phyloP scores from a whole-genome alignment of 2,797 vertebrate species.

The Acomys russatus region DNA sequence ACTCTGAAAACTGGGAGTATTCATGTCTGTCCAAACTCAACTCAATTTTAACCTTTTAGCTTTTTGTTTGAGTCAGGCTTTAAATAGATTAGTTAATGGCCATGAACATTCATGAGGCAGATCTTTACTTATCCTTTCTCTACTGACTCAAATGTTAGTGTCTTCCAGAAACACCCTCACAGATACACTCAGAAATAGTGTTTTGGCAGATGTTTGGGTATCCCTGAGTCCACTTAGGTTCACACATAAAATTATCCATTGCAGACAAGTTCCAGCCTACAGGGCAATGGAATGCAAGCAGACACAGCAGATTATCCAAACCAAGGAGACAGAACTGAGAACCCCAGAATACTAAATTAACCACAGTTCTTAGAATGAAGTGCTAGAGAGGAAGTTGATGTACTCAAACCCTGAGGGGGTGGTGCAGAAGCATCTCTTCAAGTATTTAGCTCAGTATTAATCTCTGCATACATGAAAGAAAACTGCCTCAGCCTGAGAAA shows the following conservation, averaged over 20 bases:
- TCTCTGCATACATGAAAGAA: neutral
- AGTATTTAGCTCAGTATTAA: constrained; percentile 4
- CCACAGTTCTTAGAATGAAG: neutral
- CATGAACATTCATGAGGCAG: neutral
- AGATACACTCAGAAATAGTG: neutral
- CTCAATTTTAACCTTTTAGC: neutral
- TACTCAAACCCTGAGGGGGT: neutral
- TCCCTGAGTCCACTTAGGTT: neutral
- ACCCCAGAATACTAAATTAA: neutral
- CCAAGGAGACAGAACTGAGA: constrained; percentile 17
- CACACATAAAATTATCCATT: neutral
- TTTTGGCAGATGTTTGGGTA: neutral
- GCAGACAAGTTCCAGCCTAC: neutral
- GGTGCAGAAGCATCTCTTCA: neutral
- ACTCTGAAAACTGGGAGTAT: neutral
- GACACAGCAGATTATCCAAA: neutral
- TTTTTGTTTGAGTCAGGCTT: neutral
- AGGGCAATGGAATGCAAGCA: neutral
- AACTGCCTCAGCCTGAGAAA: neutral
- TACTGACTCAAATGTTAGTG: neutral
- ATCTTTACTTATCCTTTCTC: neutral
- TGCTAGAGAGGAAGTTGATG: neutral
- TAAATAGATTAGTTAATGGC: neutral
- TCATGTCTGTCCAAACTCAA: neutral
- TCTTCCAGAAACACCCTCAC: neutral